Evolutionary conservation across 2,797 vertebrate species (phyloP), one percentile per base, ranked within the genome.

Genomic region (Thunnus albacares): DNA sequence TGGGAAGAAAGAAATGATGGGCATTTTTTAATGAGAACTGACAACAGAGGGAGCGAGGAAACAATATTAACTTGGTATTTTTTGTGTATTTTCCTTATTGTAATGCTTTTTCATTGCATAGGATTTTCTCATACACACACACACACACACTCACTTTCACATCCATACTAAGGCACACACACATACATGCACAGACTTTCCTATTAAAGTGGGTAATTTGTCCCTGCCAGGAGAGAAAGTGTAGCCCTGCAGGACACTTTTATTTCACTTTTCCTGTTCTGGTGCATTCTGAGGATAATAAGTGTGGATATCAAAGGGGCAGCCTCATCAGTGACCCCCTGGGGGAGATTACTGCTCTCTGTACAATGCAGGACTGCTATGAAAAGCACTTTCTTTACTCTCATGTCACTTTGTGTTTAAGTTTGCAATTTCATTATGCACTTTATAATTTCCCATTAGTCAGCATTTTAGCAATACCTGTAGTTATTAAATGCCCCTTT

Each of bases 201-300:
- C 26, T 45, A 17, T 41, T 64, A 59, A 75, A 71, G 57, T 58
- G 30, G 45, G 59, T 75, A 47, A 83, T 85, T 75, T 84, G 53
- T 83, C 47, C 51, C 59, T 75, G 61, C 68, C 72, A 78, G 76
- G 60, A 71, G 73, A 61, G 52, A 68, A 65, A 82, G 63, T 51
- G 15, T 69, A 49, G 58, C 71, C 73, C 75, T 60, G 78, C 41
- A 61, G 69, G 64, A 84, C 62, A 64, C 73, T 60, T 49, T 81
- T 57, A 74, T 86, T 83, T 68, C n/a, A 2, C 26, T 55, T 68
- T 49, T 68, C 33, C 58, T 67, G 5, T 70, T 93, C 94, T 90
- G 95, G 94, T 75, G 24, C 68, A 66, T 75, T 79, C 60, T 57
- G 55, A 87, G 71, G 71, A 77, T 81, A 71, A 73, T 71, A 80